Conservation (phyloP, 2,113 vertebrate genomes). For the Synodontis membranacea region DNA sequence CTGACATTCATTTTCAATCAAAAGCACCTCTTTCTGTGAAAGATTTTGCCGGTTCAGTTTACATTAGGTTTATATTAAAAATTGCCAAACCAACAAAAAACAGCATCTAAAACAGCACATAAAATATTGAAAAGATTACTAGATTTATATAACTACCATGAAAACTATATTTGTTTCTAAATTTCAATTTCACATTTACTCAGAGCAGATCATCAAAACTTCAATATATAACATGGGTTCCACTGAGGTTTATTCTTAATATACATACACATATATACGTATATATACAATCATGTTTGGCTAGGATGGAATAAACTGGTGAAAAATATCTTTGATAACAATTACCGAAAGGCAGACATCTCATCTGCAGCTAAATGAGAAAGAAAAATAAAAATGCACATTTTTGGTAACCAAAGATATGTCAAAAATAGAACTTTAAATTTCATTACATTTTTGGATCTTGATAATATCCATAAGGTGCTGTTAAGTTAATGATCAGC, state of each 20-base stretch:
- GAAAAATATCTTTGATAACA: conserved; percentile 24
- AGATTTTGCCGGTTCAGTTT: neutral
- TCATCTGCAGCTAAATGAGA: conserved; percentile 35
- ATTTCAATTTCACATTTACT: conserved; percentile 7
- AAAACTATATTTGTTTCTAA: neutral
- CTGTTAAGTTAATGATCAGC: conserved; percentile 13
- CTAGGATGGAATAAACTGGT: conserved; percentile 42
- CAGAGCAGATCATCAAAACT: neutral
- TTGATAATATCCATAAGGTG: conserved; percentile 23
- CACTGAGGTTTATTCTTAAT: conserved; percentile 42
- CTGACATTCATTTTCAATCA: neutral
- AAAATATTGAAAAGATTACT: neutral
- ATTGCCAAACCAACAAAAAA: neutral
- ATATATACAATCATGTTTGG: conserved; percentile 37
- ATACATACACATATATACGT: conserved; percentile 42
- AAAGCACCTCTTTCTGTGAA: neutral
- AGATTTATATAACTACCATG: neutral
- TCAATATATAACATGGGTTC: neutral
- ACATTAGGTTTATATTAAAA: neutral
- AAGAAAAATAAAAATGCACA: conserved; percentile 38
- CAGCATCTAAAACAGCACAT: neutral
- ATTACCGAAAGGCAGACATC: conserved; percentile 40
- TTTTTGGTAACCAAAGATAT: conserved; percentile 35
- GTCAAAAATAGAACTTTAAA: conserved; percentile 38
- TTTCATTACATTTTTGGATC: conserved; percentile 29